Evolutionary conservation across 23 tunicate species (phyloP).

Genomic region (Clavelina lepadiformis): DNA sequence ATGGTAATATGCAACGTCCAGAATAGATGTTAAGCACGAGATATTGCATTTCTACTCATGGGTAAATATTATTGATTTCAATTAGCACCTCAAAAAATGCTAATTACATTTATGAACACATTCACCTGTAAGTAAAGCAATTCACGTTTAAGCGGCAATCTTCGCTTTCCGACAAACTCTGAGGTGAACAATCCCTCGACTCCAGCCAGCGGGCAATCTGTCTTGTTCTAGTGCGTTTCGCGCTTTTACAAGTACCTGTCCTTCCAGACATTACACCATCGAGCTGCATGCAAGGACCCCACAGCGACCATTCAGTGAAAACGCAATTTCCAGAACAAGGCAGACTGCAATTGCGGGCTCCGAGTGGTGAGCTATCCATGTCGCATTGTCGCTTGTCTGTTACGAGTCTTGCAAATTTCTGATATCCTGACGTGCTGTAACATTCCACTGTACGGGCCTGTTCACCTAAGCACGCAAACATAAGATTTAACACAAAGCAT

Average conservation of each 20-base stretch:
- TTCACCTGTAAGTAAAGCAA: conserved; percentile 68
- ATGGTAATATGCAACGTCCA: too few relatives aligned
- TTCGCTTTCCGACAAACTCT: conserved; percentile 18
- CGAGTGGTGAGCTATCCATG: conserved; percentile 37
- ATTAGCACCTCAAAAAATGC: not conserved
- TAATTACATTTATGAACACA: not conserved
- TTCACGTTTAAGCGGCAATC: conserved; percentile 39
- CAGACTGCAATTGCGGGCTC: conserved; percentile 24
- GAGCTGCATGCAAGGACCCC: conserved; percentile 27
- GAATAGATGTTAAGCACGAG: too few relatives aligned
- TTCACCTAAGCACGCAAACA: conserved; percentile 34
- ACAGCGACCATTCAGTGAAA: conserved; percentile 61
- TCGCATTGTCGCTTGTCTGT: conserved; percentile 45
- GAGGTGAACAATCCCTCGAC: not conserved
- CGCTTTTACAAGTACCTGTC: conserved; percentile 8
- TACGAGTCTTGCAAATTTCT: conserved; percentile 22
- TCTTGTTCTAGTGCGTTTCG: conserved; percentile 12
- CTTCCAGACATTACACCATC: not conserved
- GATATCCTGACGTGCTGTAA: conserved; percentile 25
- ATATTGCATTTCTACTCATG: too few relatives aligned
- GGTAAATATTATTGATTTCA: too few relatives aligned
- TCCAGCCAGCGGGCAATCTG: conserved; percentile 2
- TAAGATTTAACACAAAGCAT: too few relatives aligned
- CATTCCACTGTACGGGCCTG: conserved; percentile 48
- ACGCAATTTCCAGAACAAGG: conserved; percentile 69